Evolutionary conservation across 1,140 invertebrate species (phyloP), one percentile per base, ranked within the genome.

Genomic region (Drosophila busckii): DNA sequence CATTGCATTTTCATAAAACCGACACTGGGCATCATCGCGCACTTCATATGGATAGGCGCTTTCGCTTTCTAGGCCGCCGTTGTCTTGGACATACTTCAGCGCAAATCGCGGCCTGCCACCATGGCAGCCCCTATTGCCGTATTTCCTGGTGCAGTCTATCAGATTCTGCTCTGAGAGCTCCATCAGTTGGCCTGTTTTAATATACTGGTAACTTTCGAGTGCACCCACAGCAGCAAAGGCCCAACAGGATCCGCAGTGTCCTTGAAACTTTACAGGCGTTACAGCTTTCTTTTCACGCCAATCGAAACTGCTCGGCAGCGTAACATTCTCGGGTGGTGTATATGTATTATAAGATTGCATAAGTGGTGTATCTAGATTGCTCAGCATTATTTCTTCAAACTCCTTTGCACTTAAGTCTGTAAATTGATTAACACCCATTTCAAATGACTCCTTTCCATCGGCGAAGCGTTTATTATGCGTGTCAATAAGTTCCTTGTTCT

Each of bases 191-290:
- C 90, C 90, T 17, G 88, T 89, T 48, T 90, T 89, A 22, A 90
- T 88, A 59, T 90, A 90, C 49, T 91, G 88, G 76, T 94, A 93
- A 17, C 93, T 93, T 88, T 95, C 94, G 26, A 95, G 86, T 1
- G 94, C 89, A n/a, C 92, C 97, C 69, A 96, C 98, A 3, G 93
- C 88, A 62, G 94, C 94, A 89, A 98, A 97, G 54, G 95, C 92
- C 96, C 95, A 98, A 89, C 96, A 97, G 2, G 94, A 95, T 41
- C 96, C 96, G 88, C 96, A 98, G 71, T 8, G n/a, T 3, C 38
- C 94, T 90, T 98, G 96, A 89, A 98, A 93, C 88, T 98, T 98
- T 22, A 98, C 90, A 1, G 90, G 89, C 17, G 96, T 98, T n/a
- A 98, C 96, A 58, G 93, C 94, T 23, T 95, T 95, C 40, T 93